Conservation (phyloP, 1,140 invertebrate species). For the Mizuhopecten yessoensis region DNA sequence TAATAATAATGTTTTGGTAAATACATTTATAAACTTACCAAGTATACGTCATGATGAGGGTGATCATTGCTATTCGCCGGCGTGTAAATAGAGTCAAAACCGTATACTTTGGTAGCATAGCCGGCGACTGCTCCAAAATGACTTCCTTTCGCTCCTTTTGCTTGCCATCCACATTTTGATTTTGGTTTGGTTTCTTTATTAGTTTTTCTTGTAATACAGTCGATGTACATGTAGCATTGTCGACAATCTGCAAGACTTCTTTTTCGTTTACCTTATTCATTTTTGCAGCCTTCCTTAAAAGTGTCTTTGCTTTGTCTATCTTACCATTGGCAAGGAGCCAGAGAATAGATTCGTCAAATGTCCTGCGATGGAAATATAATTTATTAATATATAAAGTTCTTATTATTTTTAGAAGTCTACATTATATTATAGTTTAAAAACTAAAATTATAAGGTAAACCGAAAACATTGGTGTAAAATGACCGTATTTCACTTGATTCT, state of each 20-base stretch:
- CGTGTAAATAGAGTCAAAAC: not conserved
- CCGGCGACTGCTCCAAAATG: not conserved
- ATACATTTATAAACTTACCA: not conserved
- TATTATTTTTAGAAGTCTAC: no score
- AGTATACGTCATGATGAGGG: not conserved
- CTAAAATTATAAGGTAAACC: no score
- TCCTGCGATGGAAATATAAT: constrained; percentile 44
- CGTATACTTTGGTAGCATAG: not conserved
- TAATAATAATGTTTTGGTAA: no score
- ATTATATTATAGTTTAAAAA: no score
- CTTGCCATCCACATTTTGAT: not conserved
- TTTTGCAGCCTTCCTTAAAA: constrained; percentile 56
- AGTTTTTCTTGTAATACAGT: not conserved
- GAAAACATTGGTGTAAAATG: no score
- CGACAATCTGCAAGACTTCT: not conserved
- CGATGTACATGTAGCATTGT: not conserved
- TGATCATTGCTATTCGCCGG: not conserved
- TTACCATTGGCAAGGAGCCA: constrained; percentile 63
- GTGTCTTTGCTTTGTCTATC: constrained; percentile 49
- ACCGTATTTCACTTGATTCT: no score
- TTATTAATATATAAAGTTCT: no score
- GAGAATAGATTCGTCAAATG: constrained; percentile 62
- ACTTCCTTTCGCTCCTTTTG: not conserved
- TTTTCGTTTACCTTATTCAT: constrained; percentile 50
- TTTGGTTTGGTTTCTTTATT: not conserved